phyloP scores from a whole-genome alignment of 1,140 invertebrate species.

The Panulirus ornatus region DNA sequence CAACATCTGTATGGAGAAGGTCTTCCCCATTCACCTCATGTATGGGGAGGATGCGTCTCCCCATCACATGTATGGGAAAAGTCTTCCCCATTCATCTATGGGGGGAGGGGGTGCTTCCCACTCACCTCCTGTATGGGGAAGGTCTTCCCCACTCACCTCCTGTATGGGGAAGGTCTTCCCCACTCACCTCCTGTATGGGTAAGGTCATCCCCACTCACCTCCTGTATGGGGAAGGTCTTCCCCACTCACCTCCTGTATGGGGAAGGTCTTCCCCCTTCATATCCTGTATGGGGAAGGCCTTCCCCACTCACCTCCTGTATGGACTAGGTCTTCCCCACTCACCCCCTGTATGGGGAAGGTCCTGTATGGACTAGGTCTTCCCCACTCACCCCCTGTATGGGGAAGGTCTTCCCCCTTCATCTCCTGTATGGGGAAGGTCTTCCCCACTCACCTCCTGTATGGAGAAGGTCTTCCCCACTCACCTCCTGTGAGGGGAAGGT shows the following conservation, averaged over 20 bases:
- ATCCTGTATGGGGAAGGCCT: too few relatives aligned
- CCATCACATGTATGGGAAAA: conserved; percentile 83
- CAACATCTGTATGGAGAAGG: neutral
- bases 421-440: neutral
- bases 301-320: too few relatives aligned
- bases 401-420: neutral
- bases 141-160: conserved; percentile 81
- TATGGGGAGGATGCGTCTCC: neutral
- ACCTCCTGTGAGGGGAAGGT: conserved; percentile 81
- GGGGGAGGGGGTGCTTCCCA: neutral
- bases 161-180: conserved; percentile 84
- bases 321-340: too few relatives aligned
- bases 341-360: too few relatives aligned
- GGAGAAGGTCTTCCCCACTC: conserved; percentile 81
- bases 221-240: too few relatives aligned
- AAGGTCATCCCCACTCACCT: too few relatives aligned
- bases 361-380: too few relatives aligned
- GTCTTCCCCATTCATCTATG: conserved; percentile 80
- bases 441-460: neutral
- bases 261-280: too few relatives aligned
- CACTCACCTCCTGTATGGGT: too few relatives aligned
- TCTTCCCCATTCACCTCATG: neutral
- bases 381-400: neutral
- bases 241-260: too few relatives aligned
- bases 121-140: neutral